phyloP scores from a whole-genome alignment of 2,797 vertebrate species.

The Lagodon rhomboides region DNA sequence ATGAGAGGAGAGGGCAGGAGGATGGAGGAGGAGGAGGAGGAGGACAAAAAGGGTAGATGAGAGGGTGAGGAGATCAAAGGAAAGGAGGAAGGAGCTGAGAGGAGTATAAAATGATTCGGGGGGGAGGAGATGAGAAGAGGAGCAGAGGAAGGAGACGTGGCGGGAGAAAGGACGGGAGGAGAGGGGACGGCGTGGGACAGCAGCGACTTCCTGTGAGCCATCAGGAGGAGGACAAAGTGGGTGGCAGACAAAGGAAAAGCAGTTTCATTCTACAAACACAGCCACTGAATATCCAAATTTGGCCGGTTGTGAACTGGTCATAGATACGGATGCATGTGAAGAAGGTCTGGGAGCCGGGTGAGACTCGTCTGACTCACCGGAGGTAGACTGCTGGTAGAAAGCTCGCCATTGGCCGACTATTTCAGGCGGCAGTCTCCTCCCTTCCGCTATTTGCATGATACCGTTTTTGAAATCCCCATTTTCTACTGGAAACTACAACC shows the following conservation, averaged over 20 bases:
- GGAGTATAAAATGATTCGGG: constrained; percentile 20
- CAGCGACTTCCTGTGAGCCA: constrained; percentile 57
- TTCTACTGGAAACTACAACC: no score
- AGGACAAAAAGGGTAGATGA: constrained; percentile 14
- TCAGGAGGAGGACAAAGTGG: constrained; percentile 24
- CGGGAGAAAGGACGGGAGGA: constrained; percentile 6
- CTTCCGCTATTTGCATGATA: no score
- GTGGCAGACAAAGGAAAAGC: constrained; percentile 29
- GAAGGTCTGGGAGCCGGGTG: neutral
- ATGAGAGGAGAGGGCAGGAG: constrained; percentile 29
- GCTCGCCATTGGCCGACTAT: no score
- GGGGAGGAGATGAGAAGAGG: constrained; percentile 8
- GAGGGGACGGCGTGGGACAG: constrained; percentile 5
- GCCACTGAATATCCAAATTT: neutral
- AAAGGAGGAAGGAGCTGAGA: constrained; percentile 37
- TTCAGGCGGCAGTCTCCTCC: no score
- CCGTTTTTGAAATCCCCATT: no score
- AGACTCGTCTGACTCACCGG: neutral
- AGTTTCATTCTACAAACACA: constrained; percentile 11
- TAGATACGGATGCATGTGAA: neutral
- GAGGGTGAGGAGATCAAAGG: constrained; percentile 39
- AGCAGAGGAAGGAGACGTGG: constrained; percentile 32
- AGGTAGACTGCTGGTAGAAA: no score
- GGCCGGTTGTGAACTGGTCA: constrained; percentile 7
- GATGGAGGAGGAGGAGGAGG: constrained; percentile 14